phyloP scores from a whole-genome alignment of 2,888 invertebrate genomes.

The Pandemis heparana region DNA sequence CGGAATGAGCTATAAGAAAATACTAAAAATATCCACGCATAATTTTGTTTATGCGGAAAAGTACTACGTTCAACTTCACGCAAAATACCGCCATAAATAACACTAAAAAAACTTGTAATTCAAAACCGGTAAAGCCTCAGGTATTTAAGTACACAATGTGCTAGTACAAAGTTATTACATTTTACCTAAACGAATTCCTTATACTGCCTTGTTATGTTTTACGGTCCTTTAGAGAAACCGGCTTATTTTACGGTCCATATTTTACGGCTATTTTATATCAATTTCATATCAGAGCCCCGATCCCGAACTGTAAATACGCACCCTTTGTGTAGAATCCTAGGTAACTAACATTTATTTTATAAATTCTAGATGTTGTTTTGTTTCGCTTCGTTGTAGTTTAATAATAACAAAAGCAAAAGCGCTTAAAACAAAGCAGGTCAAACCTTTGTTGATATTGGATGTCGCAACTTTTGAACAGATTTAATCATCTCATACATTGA shows the following conservation, averaged over 20 bases:
- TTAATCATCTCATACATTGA: too few species aligned
- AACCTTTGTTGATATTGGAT: too few species aligned
- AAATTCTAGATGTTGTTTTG: background rate
- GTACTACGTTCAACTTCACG: background rate
- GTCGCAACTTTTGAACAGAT: too few species aligned
- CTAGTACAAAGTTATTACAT: conserved; percentile 12
- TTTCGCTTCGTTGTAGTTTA: background rate
- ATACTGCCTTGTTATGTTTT: conserved; percentile 31
- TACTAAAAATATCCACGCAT: too few species aligned
- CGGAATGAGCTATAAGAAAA: too few species aligned
- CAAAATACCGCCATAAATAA: background rate
- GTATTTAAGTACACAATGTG: conserved; percentile 2
- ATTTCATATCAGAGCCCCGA: conserved; percentile 25
- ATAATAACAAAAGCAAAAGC: background rate
- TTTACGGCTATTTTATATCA: conserved; percentile 38
- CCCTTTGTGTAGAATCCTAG: conserved; percentile 14
- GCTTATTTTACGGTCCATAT: conserved; percentile 29
- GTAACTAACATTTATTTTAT: background rate
- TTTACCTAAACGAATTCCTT: conserved; percentile 11
- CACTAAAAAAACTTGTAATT: background rate
- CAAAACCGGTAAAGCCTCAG: background rate
- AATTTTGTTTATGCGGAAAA: too few species aligned
- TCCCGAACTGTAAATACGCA: conserved; percentile 16
- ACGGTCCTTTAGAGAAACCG: conserved; percentile 14
- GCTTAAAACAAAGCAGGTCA: too few species aligned